These are phyloP conservation scores for Pedionomus torquatus DNA, from an alignment of 2,113 vertebrate species.

Conservation along the genomic window DNA sequence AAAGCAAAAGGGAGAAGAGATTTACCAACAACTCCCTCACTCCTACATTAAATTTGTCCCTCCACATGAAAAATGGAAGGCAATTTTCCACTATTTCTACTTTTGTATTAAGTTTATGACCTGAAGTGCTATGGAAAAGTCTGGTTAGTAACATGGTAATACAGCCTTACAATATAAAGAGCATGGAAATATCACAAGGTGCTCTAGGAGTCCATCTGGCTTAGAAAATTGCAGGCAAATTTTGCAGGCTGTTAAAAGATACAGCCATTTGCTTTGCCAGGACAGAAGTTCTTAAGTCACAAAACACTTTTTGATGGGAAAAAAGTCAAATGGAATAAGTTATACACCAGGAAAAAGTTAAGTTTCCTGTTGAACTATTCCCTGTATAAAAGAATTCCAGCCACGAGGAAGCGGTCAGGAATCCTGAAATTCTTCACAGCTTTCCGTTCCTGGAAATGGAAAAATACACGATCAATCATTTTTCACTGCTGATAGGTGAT, in stretches of 20 bases:
- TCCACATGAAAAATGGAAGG: not conserved
- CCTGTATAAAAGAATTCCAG: not conserved
- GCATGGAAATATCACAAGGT: not conserved
- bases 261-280: not conserved
- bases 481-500: not conserved
- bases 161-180: slow-evolving; percentile 27
- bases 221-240: not conserved
- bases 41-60: not conserved
- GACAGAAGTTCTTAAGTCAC: slow-evolving; percentile 34
- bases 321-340: slow-evolving; percentile 5
- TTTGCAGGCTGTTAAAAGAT: not conserved
- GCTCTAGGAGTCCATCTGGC: not conserved
- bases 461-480: not conserved
- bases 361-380: slow-evolving; percentile 7
- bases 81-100: not conserved
- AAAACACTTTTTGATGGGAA: not conserved
- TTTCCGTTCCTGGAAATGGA: not conserved
- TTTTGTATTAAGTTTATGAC: not conserved
- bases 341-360: slow-evolving; percentile 17
- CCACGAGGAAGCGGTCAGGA: slow-evolving; percentile 30
- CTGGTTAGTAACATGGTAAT: not conserved
- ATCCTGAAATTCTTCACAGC: not conserved
- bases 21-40: not conserved
- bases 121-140: not conserved
- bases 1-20: not conserved